Percentiles rank a stretch among this genome's conserved stretches.
Evolutionary conservation across 2,888 invertebrate species (phyloP).

Genomic region (Druceiella hillmani): DNA sequence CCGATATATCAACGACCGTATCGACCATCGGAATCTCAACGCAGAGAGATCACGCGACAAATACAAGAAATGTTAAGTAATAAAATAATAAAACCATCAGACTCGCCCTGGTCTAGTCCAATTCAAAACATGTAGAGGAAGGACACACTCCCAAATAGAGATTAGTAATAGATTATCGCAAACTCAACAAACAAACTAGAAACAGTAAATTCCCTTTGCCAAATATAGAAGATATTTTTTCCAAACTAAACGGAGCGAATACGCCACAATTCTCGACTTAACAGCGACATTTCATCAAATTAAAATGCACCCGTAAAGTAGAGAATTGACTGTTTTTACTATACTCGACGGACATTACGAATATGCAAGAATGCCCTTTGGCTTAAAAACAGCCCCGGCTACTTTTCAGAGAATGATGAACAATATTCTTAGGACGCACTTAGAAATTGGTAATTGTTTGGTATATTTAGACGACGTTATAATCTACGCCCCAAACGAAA

Average conservation of each 20-base stretch:
- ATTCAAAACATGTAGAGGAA: too few species aligned
- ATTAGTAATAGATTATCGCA: background rate
- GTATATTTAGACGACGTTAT: conserved; percentile 29
- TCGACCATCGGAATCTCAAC: too few species aligned
- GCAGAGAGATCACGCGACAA: too few species aligned
- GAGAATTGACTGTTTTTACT: conserved; percentile 28
- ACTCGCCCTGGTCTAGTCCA: too few species aligned
- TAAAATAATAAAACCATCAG: too few species aligned
- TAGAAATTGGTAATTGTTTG: conserved; percentile 24
- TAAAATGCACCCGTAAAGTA: conserved; percentile 19
- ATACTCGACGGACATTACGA: conserved; percentile 30
- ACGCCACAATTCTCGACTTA: conserved; percentile 25
- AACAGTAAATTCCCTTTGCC: conserved; percentile 25
- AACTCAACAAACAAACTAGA: conserved; percentile 19
- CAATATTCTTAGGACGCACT: conserved; percentile 25
- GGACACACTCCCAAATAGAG: too few species aligned
- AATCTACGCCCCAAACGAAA: conserved; percentile 23
- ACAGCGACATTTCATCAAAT: conserved; percentile 24
- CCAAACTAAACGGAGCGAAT: conserved; percentile 21
- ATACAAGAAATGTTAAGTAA: too few species aligned
- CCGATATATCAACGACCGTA: too few species aligned
- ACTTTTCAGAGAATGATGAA: conserved; percentile 31
- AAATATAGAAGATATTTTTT: conserved; percentile 23
- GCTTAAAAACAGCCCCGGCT: conserved; percentile 27
- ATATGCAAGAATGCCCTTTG: conserved; percentile 29